Percentiles rank a stretch among this genome's conserved stretches.
These are phyloP conservation scores for Sebastes melanostomus DNA, from an alignment of 2,797 vertebrate species.

Conservation along the genomic window DNA sequence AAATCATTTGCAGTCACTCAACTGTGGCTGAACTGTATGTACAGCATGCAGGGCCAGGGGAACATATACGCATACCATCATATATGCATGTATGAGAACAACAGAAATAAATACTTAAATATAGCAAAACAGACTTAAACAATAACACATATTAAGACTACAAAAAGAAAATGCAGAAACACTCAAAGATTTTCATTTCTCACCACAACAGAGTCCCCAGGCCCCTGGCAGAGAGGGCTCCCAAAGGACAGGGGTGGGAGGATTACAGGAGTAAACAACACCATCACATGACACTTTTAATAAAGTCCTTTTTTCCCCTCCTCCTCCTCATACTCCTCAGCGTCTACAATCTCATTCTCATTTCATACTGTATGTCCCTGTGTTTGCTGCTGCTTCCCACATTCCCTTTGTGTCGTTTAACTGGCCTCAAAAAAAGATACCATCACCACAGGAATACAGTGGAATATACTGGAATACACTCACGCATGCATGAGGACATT, in stretches of 20 bases:
- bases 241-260: conserved; percentile 18
- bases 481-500: conserved; percentile 3
- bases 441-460: not conserved
- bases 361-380: not conserved
- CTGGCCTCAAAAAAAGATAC: not conserved
- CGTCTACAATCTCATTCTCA: not conserved
- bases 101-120: not conserved
- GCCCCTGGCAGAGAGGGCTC: conserved; percentile 27
- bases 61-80: not conserved
- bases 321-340: not conserved
- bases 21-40: not conserved
- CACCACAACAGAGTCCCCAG: not conserved
- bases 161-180: conserved; percentile 16
- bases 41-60: not conserved
- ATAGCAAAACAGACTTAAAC: conserved; percentile 1
- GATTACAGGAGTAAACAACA: conserved; percentile 51
- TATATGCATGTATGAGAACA: not conserved
- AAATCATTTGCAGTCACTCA: not conserved
- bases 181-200: conserved; percentile 18
- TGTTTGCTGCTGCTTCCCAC: not conserved
- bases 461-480: not conserved
- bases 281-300: conserved; percentile 49
- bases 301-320: conserved; percentile 19
- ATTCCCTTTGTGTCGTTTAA: not conserved
- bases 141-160: not conserved